A percentile compares a stretch with the other conserved stretches of the same genome.
Conservation (phyloP, 2,797 vertebrate genomes). For the Enteromius argenteus region DNA sequence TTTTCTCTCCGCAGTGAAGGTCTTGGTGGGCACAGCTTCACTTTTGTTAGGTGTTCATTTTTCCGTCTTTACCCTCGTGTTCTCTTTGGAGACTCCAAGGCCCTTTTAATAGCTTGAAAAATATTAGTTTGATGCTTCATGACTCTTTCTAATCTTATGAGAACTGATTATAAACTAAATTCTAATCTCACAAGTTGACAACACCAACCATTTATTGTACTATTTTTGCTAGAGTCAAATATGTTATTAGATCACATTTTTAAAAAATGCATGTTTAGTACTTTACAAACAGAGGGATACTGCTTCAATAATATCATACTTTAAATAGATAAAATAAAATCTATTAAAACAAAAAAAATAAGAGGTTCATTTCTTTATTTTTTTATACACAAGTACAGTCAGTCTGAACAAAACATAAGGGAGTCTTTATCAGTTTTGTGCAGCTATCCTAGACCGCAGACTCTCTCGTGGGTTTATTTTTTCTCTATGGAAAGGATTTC, state of each 20-base stretch:
- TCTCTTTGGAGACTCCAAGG: constrained; percentile 48
- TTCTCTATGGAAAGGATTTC: neutral
- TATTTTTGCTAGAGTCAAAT: neutral
- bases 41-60: constrained; percentile 50
- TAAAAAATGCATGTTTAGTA: neutral
- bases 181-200: neutral
- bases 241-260: neutral
- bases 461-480: neutral
- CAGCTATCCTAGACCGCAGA: neutral
- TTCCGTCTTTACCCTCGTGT: constrained; percentile 58
- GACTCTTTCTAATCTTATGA: neutral
- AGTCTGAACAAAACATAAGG: neutral
- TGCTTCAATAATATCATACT: neutral
- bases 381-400: neutral
- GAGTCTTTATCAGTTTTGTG: neutral
- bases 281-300: neutral
- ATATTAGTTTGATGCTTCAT: neutral
- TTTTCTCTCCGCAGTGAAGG: constrained; percentile 72
- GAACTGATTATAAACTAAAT: constrained; percentile 12
- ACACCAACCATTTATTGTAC: neutral
- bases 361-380: too few relatives aligned
- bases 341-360: neutral
- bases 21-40: constrained; percentile 47
- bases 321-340: neutral
- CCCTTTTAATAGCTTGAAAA: constrained; percentile 13